Evolutionary conservation across 2,888 invertebrate genomes (phyloP).

Genomic region (Lepidochitona cinerea): DNA sequence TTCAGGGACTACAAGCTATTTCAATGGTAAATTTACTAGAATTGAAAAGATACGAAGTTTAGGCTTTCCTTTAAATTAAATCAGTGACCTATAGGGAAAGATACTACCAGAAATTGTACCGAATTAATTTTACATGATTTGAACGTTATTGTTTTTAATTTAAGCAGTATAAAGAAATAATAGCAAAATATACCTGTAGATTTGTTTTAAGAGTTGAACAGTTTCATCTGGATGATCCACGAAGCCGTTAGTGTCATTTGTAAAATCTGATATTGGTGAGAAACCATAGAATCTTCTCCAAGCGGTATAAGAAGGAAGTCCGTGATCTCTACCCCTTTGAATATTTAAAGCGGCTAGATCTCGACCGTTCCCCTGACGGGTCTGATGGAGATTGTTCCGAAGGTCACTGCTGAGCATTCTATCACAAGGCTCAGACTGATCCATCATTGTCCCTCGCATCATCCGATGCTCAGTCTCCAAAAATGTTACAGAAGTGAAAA

Average conservation of each 20-base stretch:
- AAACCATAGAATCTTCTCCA: slow-evolving; percentile 70
- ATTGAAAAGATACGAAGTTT: too few relatives aligned
- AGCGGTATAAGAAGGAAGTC: slow-evolving; percentile 66
- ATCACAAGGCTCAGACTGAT: neutral
- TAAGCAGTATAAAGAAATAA: too few relatives aligned
- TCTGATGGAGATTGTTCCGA: neutral
- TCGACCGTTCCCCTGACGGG: neutral
- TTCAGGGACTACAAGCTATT: too few relatives aligned
- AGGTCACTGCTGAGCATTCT: neutral
- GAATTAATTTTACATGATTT: too few relatives aligned
- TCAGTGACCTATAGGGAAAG: too few relatives aligned
- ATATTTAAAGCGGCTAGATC: slow-evolving; percentile 9
- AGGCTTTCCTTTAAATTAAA: too few relatives aligned
- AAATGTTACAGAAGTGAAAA: neutral
- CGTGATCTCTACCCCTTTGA: neutral
- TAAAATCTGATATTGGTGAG: neutral
- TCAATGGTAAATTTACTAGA: too few relatives aligned
- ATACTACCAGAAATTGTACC: too few relatives aligned
- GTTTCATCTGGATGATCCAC: neutral
- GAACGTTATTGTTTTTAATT: too few relatives aligned
- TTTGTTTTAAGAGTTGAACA: neutral
- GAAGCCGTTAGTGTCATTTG: neutral
- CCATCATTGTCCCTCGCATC: neutral
- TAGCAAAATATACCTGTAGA: neutral
- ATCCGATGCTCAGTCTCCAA: neutral